These are phyloP conservation scores for Synergus japonicus DNA, from an alignment of 2,888 invertebrate species.

Conservation along the genomic window DNA sequence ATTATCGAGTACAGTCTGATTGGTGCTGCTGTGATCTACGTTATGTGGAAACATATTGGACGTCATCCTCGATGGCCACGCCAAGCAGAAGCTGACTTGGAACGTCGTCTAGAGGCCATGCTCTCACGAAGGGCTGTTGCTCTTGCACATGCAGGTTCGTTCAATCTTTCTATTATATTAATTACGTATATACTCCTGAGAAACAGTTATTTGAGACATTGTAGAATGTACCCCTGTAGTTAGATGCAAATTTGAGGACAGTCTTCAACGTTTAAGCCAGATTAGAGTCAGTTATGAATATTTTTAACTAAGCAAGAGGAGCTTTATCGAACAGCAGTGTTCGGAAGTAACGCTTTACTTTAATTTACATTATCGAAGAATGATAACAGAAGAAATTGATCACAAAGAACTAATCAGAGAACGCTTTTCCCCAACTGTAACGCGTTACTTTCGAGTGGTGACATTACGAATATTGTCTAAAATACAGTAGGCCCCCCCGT, in stretches of 20 bases:
- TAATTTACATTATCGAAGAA: too few relatives aligned
- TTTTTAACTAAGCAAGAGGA: not conserved
- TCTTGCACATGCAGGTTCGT: constrained; percentile 87
- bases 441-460: not conserved
- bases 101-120: constrained; percentile 93
- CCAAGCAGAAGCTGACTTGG: constrained; percentile 89
- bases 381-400: too few relatives aligned
- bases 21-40: constrained; percentile 95
- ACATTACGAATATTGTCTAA: not conserved
- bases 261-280: not conserved
- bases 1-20: constrained; percentile 97
- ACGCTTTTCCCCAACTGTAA: not conserved
- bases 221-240: not conserved
- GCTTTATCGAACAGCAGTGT: not conserved
- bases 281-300: not conserved
- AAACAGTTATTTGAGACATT: not conserved
- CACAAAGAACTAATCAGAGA: not conserved
- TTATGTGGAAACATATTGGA: constrained; percentile 97
- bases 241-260: not conserved
- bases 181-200: not conserved
- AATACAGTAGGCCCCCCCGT: constrained; percentile 40
- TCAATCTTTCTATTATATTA: not conserved
- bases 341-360: not conserved
- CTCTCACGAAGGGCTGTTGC: constrained; percentile 91
- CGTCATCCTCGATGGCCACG: constrained; percentile 89